Conservation (phyloP, 30 jellyfish, hydroid and myxozoan species). For the Calvadosia cruxmelitensis region DNA sequence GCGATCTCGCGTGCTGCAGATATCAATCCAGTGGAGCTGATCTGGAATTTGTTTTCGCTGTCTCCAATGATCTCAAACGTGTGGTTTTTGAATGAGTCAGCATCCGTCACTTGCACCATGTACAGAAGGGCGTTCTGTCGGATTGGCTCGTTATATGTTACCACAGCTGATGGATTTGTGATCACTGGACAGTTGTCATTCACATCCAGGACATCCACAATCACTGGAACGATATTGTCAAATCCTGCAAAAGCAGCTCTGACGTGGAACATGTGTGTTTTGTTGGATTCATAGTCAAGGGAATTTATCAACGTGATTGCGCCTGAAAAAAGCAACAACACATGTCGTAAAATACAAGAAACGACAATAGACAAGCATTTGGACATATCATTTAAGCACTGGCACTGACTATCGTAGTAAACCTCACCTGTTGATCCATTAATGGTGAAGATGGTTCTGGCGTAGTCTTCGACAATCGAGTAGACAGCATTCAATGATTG, state of each 20-base stretch:
- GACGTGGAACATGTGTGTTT: slow-evolving; percentile 6
- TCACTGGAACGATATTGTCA: slow-evolving; percentile 33
- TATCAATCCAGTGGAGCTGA: slow-evolving; percentile 44
- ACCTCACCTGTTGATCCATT: slow-evolving; percentile 58
- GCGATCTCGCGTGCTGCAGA: slow-evolving; percentile 19
- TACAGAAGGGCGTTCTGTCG: background rate
- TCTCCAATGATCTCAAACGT: slow-evolving; percentile 6
- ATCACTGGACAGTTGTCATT: slow-evolving; percentile 74
- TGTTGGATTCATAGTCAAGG: slow-evolving; percentile 39
- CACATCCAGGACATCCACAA: slow-evolving; percentile 34
- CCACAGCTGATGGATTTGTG: slow-evolving; percentile 14
- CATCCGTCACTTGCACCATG: slow-evolving; percentile 38
- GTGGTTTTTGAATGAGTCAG: slow-evolving; percentile 4
- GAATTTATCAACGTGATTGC: slow-evolving; percentile 15
- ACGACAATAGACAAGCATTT: no score
- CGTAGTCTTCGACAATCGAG: slow-evolving; percentile 30
- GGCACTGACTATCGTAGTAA: background rate
- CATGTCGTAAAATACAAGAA: no score
- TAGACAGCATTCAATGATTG: slow-evolving; percentile 47
- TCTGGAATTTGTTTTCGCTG: slow-evolving; percentile 27
- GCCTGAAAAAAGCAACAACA: slow-evolving; percentile 11
- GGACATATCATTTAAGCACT: background rate
- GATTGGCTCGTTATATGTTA: slow-evolving; percentile 14
- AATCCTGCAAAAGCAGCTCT: slow-evolving; percentile 15
- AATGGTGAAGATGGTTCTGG: slow-evolving; percentile 32